phyloP scores from a whole-genome alignment of 1,140 invertebrate genomes.

The Laupala kohalensis region DNA sequence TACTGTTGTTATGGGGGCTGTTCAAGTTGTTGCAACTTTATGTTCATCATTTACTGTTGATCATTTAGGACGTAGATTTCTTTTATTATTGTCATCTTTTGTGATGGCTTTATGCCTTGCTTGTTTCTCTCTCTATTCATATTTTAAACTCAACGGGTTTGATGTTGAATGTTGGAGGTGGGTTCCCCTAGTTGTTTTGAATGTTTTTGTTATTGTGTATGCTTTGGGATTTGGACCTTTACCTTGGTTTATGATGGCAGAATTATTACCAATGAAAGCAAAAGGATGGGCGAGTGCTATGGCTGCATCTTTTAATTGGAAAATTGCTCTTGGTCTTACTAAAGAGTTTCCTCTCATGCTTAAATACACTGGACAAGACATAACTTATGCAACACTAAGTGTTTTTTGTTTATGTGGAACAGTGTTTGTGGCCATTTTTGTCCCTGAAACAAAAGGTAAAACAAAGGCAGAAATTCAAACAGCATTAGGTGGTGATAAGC shows the following conservation, averaged over 20 bases:
- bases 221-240: conserved; percentile 65
- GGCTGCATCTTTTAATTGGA: conserved; percentile 22
- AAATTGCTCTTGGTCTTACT: neutral
- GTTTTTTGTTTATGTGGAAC: conserved; percentile 33
- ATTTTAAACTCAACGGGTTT: conserved; percentile 32
- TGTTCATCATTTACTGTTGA: conserved; percentile 59
- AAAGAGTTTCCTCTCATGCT: neutral
- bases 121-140: conserved; percentile 48
- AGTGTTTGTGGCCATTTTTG: conserved; percentile 33
- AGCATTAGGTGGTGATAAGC: neutral
- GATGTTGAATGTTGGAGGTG: conserved; percentile 28
- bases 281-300: conserved; percentile 49
- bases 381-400: conserved; percentile 38
- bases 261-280: conserved; percentile 56
- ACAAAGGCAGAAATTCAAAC: conserved; percentile 36
- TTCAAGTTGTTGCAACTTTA: conserved; percentile 61
- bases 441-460: conserved; percentile 46
- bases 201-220: conserved; percentile 63
- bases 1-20: conserved; percentile 61
- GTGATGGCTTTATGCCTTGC: conserved; percentile 47
- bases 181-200: conserved; percentile 56
- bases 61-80: conserved; percentile 52
- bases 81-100: conserved; percentile 47
- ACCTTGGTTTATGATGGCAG: conserved; percentile 65
- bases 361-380: conserved; percentile 24